Evolutionary conservation across 2,113 vertebrate genomes (phyloP).

Genomic region (Chaenocephalus aceratus): DNA sequence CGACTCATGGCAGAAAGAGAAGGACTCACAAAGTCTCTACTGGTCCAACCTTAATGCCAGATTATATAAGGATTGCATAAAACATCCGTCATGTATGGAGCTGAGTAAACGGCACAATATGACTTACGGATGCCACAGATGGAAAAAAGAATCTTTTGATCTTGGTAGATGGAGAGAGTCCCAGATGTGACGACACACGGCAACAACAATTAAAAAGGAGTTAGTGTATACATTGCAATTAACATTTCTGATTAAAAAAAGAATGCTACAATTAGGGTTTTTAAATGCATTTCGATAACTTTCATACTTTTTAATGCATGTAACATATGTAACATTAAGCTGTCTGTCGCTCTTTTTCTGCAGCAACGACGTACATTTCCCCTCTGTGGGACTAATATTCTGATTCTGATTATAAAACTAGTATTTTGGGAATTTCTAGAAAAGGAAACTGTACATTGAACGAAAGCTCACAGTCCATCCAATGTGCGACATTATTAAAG

Average conservation of each 20-base stretch:
- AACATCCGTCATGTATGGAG: constrained; percentile 56
- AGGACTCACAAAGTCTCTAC: constrained; percentile 23
- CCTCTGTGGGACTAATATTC: too few species aligned
- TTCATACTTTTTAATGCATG: too few species aligned
- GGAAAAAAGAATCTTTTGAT: constrained; percentile 44
- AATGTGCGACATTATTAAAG: not conserved
- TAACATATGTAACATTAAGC: too few species aligned
- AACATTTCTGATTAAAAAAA: not conserved
- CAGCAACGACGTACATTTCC: too few species aligned
- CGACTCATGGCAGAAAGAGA: constrained; percentile 23
- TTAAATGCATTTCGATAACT: not conserved
- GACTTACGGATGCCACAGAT: constrained; percentile 42
- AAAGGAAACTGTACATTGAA: not conserved
- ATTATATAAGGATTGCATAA: constrained; percentile 71
- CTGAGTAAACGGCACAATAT: constrained; percentile 50
- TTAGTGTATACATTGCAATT: not conserved
- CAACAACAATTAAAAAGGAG: too few species aligned
- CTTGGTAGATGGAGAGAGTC: not conserved
- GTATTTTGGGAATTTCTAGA: not conserved
- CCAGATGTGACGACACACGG: constrained; percentile 1
- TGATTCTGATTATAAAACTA: not conserved
- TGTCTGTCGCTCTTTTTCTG: too few species aligned
- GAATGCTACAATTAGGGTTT: not conserved
- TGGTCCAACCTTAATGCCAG: constrained; percentile 65
- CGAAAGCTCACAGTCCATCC: not conserved